phyloP scores from a whole-genome alignment of 92 coral and sea anemone genomes.

The Palythoa grandiflora region DNA sequence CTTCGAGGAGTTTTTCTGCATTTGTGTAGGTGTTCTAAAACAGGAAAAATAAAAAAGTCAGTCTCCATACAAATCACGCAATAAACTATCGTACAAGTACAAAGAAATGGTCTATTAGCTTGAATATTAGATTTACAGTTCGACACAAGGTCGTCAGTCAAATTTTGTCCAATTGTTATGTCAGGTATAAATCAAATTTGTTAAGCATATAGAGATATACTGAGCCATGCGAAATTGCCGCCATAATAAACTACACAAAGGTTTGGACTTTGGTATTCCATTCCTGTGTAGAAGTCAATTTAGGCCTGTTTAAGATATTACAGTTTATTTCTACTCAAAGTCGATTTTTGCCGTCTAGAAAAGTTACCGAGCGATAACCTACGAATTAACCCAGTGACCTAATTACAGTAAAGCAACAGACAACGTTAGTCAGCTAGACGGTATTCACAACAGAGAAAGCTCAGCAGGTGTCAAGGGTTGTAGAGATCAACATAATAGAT shows the following conservation, averaged over 20 bases:
- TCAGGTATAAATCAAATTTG: neutral
- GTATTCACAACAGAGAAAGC: constrained; percentile 2
- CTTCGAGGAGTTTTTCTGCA: constrained; percentile 94
- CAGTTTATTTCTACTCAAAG: neutral
- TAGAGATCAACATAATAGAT: constrained; percentile 3
- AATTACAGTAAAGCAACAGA: neutral
- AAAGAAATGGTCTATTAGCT: constrained; percentile 22
- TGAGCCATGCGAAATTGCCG: neutral
- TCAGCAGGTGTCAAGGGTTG: neutral
- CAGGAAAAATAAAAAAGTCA: constrained; percentile 41
- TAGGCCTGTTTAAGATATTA: neutral
- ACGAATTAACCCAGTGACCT: constrained; percentile 23
- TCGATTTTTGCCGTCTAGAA: neutral
- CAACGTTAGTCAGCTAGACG: neutral
- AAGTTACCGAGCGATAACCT: neutral
- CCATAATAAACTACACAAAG: too few relatives aligned
- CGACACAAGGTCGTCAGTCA: constrained; percentile 5
- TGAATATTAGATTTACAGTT: constrained; percentile 12
- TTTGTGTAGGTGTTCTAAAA: constrained; percentile 99
- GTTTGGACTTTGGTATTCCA: too few relatives aligned
- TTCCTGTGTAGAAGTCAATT: too few relatives aligned
- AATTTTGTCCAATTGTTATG: constrained; percentile 6
- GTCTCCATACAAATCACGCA: constrained; percentile 27
- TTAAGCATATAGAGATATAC: neutral
- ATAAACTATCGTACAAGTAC: neutral